A percentile compares a stretch with the other conserved stretches of the same genome.
These are phyloP conservation scores for Sebastes hubbsi DNA, from an alignment of 2,797 vertebrate species.

Conservation along the genomic window DNA sequence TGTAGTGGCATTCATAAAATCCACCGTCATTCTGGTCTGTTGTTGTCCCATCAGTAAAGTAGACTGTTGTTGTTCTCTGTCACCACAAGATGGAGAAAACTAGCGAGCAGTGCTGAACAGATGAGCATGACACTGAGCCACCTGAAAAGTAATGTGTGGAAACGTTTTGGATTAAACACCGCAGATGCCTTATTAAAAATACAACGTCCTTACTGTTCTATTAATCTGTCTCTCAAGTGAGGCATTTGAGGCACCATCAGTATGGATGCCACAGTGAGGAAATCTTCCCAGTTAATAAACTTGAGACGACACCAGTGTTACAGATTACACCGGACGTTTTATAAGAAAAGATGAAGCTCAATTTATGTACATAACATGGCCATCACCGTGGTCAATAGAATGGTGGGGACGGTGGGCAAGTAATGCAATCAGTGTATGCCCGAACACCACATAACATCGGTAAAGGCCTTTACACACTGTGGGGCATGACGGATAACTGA, in stretches of 20 bases:
- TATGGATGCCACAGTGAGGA: not conserved
- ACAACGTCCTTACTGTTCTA: not conserved
- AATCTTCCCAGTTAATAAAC: too few relatives aligned
- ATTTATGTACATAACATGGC: too few relatives aligned
- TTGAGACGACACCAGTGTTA: too few relatives aligned
- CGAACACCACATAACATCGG: too few relatives aligned
- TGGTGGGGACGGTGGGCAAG: too few relatives aligned
- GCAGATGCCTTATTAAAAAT: not conserved
- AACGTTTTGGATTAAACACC: not conserved
- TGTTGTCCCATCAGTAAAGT: not conserved
- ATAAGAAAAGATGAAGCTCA: too few relatives aligned
- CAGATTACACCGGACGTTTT: too few relatives aligned
- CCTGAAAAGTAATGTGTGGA: not conserved
- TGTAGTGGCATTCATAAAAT: not conserved
- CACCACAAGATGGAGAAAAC: not conserved
- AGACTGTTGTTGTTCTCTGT: not conserved
- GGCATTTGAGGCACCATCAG: not conserved
- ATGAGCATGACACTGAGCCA: not conserved
- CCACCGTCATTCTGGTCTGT: not conserved
- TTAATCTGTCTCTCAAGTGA: not conserved
- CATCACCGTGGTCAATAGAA: too few relatives aligned
- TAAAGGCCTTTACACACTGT: too few relatives aligned
- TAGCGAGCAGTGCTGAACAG: not conserved
- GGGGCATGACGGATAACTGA: too few relatives aligned
- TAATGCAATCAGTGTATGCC: too few relatives aligned